Percentiles rank a stretch among this genome's conserved stretches.
phyloP scores from a whole-genome alignment of 1,140 invertebrate species.

The Drosophila pruinosa region DNA sequence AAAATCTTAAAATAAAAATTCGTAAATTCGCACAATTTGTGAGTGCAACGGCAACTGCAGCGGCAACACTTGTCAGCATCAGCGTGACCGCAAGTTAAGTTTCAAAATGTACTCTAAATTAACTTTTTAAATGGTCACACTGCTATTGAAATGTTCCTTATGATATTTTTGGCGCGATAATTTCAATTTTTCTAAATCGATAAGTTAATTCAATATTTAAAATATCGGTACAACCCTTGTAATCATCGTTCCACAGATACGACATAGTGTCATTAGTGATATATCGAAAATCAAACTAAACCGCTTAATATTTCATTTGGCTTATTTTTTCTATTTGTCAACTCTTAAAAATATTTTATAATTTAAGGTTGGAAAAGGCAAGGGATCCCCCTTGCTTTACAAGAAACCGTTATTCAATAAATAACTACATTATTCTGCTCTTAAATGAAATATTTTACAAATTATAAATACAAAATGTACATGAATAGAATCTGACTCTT shows the following conservation, averaged over 20 bases:
- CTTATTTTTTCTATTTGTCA: neutral
- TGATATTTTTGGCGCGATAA: no score
- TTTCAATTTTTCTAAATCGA: no score
- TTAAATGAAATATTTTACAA: neutral
- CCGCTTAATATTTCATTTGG: neutral
- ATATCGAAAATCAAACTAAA: neutral
- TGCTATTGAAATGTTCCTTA: no score
- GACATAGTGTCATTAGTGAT: no score
- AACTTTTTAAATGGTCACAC: no score
- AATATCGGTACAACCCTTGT: no score
- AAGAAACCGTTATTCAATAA: neutral
- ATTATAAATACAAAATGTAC: neutral
- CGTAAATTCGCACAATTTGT: neutral
- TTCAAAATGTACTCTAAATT: no score
- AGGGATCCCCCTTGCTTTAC: neutral
- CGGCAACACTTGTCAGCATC: no score
- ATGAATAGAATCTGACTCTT: neutral
- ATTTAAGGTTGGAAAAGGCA: neutral
- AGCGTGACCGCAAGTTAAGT: no score
- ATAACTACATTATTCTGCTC: neutral
- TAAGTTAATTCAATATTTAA: no score
- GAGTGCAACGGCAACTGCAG: no score
- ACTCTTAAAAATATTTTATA: neutral
- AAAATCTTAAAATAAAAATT: slow-evolving; percentile 35
- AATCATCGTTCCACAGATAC: no score